Evolutionary conservation across 2,797 vertebrate species (phyloP), one percentile per base, ranked within the genome.

Genomic region (Perdix hodgsoniae): DNA sequence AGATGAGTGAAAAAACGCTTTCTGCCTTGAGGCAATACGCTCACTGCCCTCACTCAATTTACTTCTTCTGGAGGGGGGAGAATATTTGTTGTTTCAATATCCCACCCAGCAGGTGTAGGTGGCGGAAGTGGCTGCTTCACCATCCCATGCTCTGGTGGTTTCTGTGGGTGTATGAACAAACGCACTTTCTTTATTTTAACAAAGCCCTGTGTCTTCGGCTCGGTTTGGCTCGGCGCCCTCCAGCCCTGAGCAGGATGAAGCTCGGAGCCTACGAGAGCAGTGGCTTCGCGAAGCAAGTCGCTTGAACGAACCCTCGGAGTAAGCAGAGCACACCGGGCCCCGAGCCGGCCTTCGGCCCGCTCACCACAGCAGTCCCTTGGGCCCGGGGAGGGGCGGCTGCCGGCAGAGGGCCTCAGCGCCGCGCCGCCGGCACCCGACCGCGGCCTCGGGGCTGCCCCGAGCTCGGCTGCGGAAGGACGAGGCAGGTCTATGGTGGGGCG

Each of bases 321-420:
- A 8, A 31, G 21, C n/a, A n/a, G 54, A 56, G 54, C 18, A 18
- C 14, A 17, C 50, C 15, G 27, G 11, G 54, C 54, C 29, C 31
- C 18, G 11, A 18, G 10, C 29, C 18, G n/a, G 31, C 54, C 54
- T n/a, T n/a, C 54, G 18, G 18, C 54, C 31, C 31, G 54, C 31
- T 21, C 54, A 18, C 18, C 18, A 8, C 31, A 4, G 54, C 54
- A n/a, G 54, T 31, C 31, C 54, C 18, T 31, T 56, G 17, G 18
- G 31, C 18, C 18, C 54, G 31, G 54, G 18, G 27, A 15, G 21
- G 60, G 37, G 60, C 24, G 14, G 31, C 54, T 57, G 54, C 91
- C 93, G 83, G 91, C 87, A 94, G 91, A 86, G 91, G 94, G 90
- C 87, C 27, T 88, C 78, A 78, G 5, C 83, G 87, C 80, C 69